Conservation (phyloP, 2,888 invertebrate species). For the Macrosiphum euphorbiae region DNA sequence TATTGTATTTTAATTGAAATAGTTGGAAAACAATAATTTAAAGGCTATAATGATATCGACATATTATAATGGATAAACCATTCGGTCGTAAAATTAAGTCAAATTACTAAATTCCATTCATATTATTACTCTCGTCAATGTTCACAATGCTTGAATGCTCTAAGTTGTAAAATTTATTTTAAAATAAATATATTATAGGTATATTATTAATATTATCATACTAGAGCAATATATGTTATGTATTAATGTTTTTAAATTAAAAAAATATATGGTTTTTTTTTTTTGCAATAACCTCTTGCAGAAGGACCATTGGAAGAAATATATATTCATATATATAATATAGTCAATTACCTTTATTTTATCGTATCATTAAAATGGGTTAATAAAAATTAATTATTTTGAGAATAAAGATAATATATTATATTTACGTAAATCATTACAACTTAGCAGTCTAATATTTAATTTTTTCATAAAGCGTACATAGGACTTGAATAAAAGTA, state of each 20-base stretch:
- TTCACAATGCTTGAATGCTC: neutral
- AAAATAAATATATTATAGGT: neutral
- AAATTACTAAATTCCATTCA: conserved; percentile 17
- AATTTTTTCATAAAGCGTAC: too few relatives aligned
- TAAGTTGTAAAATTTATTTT: neutral
- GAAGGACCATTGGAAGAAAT: too few relatives aligned
- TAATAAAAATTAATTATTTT: too few relatives aligned
- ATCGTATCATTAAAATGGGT: too few relatives aligned
- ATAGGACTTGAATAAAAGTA: too few relatives aligned
- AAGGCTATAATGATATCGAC: neutral
- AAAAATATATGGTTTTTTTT: too few relatives aligned
- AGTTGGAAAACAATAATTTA: neutral
- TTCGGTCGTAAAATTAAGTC: neutral
- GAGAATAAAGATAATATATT: too few relatives aligned
- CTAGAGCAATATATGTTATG: neutral
- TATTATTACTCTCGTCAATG: neutral
- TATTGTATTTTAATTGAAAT: neutral
- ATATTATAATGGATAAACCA: conserved; percentile 7
- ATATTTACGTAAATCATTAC: too few relatives aligned
- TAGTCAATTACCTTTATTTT: too few relatives aligned
- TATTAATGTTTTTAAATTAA: too few relatives aligned
- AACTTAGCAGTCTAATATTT: too few relatives aligned
- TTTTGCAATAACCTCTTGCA: neutral
- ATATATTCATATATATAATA: too few relatives aligned
- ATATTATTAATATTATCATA: neutral